Conservation (phyloP, 2,113 vertebrate genomes). For the zebrafish (Danio rerio) region GRCz12tu NC_133189.1:2360001-2360500, state of each 20-base stretch:
- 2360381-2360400: too few relatives aligned
- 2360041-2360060: conserved; percentile 49
- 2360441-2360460: too few relatives aligned
- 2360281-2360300: neutral
- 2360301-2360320: neutral
- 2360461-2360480: too few relatives aligned
- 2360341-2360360: too few relatives aligned
- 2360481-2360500: too few relatives aligned
- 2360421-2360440: too few relatives aligned
- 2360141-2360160: conserved; percentile 3
- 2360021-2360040: conserved; percentile 19
- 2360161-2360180: conserved; percentile 6
- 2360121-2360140: conserved; percentile 11
- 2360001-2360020: conserved; percentile 8
- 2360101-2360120: conserved; percentile 40
- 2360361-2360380: too few relatives aligned
- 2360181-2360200: neutral
- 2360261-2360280: neutral
- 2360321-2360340: too few relatives aligned
- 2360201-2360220: conserved; percentile 31
- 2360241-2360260: neutral
- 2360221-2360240: neutral
- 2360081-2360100: conserved; percentile 44
- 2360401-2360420: too few relatives aligned
- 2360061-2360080: conserved; percentile 23